Evolutionary conservation across 2,113 vertebrate genomes (phyloP), one percentile per base, ranked within the genome.

Genomic region (Hypomesus transpacificus): DNA sequence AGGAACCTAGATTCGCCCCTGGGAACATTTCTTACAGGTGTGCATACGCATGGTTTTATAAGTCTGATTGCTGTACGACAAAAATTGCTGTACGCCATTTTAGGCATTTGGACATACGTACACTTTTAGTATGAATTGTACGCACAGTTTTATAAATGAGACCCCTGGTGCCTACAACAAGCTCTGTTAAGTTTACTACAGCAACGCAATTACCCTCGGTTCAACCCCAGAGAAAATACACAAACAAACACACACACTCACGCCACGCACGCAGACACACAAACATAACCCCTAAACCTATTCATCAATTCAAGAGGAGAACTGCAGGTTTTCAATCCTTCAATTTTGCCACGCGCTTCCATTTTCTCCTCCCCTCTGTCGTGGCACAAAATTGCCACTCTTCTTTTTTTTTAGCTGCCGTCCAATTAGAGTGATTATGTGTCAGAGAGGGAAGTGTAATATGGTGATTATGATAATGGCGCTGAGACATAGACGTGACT

Each of bases 381-480:
- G 2, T n/a, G 39, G 16, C 21, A 67, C 14, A 52, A 71, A 85
- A 77, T 60, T 57, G 61, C 64, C 52, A 21, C 20, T 63, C 14
- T 11, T 53, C 11, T 58, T 58, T 58, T 58, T 56, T 74, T 83
- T 87, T 68, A 73, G 73, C 68, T 62, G 16, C n/a, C 14, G 71
- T 80, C 73, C 66, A 86, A 83, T 84, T 86, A 82, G 77, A 77
- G 70, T 66, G 56, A 81, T 85, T 74, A 75, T 73, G 58, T 76
- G 74, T 79, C 75, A 77, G 73, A 81, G 67, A 75, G 69, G 61
- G 58, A 85, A 70, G 69, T 20, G 20, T 74, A 68, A 80, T 79
- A 68, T 76, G 74, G 81, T 72, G 77, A 84, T 83, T 76, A 70
- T 71, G 75, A 73, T 86, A 71, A 82, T 85, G 73, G 80, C 50